These are phyloP conservation scores for Myocastor coypus DNA, from an alignment of 2,113 vertebrate genomes.

Conservation along the genomic window DNA sequence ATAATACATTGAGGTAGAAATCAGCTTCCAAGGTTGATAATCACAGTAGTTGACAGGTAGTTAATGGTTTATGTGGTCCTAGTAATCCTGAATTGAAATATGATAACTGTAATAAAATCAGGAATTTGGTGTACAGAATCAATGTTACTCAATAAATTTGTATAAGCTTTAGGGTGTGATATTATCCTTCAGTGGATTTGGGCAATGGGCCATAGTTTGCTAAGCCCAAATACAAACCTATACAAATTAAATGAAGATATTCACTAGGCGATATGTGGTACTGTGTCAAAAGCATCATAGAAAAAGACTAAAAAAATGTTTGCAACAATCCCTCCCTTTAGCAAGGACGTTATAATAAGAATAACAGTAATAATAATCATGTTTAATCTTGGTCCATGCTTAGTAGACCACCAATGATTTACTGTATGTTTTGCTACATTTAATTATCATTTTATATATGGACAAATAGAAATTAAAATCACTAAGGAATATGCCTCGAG, in stretches of 20 bases:
- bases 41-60: neutral
- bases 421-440: neutral
- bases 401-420: neutral
- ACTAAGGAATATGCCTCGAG: neutral
- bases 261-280: neutral
- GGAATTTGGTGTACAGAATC: neutral
- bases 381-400: neutral
- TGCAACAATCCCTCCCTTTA: neutral
- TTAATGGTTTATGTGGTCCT: neutral
- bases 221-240: neutral
- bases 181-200: neutral
- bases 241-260: neutral
- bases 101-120: neutral
- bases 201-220: neutral
- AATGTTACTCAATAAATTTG: neutral
- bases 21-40: neutral
- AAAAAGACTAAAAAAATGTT: neutral
- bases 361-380: neutral
- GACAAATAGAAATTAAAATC: slow-evolving; percentile 16
- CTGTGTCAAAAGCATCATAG: neutral
- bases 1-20: neutral
- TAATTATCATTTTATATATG: neutral
- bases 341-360: neutral
- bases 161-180: neutral
- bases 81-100: neutral